These are phyloP conservation scores for Drosophila lacicola DNA, from an alignment of 2,888 invertebrate species.

Conservation along the genomic window DNA sequence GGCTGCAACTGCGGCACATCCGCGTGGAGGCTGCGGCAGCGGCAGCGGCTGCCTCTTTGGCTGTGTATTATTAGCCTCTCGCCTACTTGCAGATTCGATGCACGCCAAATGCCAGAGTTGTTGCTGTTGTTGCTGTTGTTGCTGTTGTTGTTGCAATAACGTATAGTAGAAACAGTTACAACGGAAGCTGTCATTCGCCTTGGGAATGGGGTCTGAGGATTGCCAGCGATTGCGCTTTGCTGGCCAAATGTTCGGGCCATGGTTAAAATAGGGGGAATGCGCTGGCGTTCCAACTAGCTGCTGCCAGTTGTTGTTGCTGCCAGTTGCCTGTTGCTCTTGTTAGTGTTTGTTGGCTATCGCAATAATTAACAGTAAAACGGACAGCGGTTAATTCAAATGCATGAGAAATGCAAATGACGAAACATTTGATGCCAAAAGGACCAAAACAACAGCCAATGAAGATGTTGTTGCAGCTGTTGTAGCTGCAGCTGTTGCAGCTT, in stretches of 20 bases:
- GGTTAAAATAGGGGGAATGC: constrained; percentile 30
- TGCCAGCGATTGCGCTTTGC: constrained; percentile 44
- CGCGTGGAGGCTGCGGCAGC: constrained; percentile 43
- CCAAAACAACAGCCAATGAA: constrained; percentile 48
- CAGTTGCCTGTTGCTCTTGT: constrained; percentile 38
- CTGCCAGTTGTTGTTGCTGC: constrained; percentile 24
- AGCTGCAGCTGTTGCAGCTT: neutral
- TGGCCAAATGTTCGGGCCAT: constrained; percentile 34
- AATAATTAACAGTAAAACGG: constrained; percentile 78
- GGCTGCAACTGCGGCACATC: constrained; percentile 33
- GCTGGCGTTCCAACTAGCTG: constrained; percentile 41
- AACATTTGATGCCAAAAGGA: constrained; percentile 72
- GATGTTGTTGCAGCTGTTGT: constrained; percentile 51
- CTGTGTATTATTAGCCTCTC: constrained; percentile 81
- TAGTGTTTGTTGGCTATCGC: constrained; percentile 68
- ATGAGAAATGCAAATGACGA: constrained; percentile 77
- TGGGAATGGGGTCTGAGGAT: constrained; percentile 65
- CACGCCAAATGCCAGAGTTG: constrained; percentile 75
- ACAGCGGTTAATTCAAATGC: constrained; percentile 79
- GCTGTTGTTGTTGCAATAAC: constrained; percentile 70
- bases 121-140: constrained; percentile 35
- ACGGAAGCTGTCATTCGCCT: constrained; percentile 80
- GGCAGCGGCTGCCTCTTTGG: constrained; percentile 30
- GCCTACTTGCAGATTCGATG: constrained; percentile 82
- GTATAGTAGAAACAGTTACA: constrained; percentile 78